These are phyloP conservation scores for Hirudinaria manillensis DNA, from an alignment of 2,888 invertebrate genomes.

Conservation along the genomic window DNA sequence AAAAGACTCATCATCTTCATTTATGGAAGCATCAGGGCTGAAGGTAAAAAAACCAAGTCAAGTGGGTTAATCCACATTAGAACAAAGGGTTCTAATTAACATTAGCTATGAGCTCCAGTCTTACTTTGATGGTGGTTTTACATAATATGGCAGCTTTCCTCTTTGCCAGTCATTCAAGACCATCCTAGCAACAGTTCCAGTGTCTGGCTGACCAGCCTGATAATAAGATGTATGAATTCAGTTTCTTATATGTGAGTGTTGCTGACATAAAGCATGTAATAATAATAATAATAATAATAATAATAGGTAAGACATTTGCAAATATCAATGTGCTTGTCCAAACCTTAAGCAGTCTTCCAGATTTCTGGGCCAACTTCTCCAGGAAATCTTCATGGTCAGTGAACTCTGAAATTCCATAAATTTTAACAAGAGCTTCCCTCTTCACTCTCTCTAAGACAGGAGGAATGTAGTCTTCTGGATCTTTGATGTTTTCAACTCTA, in stretches of 20 bases:
- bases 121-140: slow-evolving; percentile 65
- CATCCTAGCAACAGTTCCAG: slow-evolving; percentile 81
- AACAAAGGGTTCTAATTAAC: too few species aligned
- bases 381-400: slow-evolving; percentile 76
- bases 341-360: slow-evolving; percentile 79
- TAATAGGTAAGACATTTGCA: background rate
- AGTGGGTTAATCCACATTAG: too few species aligned
- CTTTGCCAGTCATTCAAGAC: slow-evolving; percentile 97
- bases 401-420: slow-evolving; percentile 72
- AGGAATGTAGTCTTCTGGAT: slow-evolving; percentile 88
- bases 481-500: slow-evolving; percentile 83
- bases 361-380: slow-evolving; percentile 76
- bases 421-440: slow-evolving; percentile 16
- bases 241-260: too few species aligned
- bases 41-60: too few species aligned
- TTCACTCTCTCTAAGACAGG: slow-evolving; percentile 77
- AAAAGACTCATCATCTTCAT: background rate
- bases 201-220: slow-evolving; percentile 87
- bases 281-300: background rate
- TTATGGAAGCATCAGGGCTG: too few species aligned
- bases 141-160: slow-evolving; percentile 90
- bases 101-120: background rate
- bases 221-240: slow-evolving; percentile 25
- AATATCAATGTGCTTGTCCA: background rate
- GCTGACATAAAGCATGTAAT: background rate